Evolutionary conservation across 2,797 vertebrate genomes (phyloP).

Genomic region (Darevskia nairensis): DNA sequence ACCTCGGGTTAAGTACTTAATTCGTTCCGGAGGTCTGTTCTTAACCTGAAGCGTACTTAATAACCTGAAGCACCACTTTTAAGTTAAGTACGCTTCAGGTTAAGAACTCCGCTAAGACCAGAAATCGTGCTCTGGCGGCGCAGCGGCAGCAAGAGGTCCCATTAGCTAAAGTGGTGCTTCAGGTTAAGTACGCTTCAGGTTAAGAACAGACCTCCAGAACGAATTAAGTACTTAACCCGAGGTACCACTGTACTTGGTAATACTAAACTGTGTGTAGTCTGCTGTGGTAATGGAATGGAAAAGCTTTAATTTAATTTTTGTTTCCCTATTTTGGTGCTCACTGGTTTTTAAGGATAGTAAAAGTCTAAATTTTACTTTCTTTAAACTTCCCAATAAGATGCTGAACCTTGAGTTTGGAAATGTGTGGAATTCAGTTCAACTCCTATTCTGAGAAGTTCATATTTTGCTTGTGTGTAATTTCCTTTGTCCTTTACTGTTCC

Average conservation of each 20-base stretch:
- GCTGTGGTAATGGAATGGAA: not conserved
- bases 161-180: too few species aligned
- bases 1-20: too few species aligned
- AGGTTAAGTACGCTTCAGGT: too few species aligned
- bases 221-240: too few species aligned
- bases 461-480: not conserved
- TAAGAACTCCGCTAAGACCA: too few species aligned
- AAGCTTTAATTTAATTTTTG: not conserved
- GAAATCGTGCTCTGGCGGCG: too few species aligned
- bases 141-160: too few species aligned
- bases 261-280: not conserved
- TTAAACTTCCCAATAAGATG: not conserved
- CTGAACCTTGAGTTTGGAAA: not conserved
- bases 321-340: not conserved
- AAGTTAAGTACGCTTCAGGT: too few species aligned
- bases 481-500: not conserved
- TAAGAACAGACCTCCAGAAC: too few species aligned
- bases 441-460: not conserved
- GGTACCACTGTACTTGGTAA: not conserved
- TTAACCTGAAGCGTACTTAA: too few species aligned
- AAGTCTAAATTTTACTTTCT: not conserved
- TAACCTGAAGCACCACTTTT: too few species aligned
- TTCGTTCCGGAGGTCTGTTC: too few species aligned
- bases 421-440: not conserved
- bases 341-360: not conserved